Percentiles rank a stretch among this genome's conserved stretches.
Evolutionary conservation across 2,113 vertebrate genomes (phyloP).

Genomic region (Zootoca vivipara): DNA sequence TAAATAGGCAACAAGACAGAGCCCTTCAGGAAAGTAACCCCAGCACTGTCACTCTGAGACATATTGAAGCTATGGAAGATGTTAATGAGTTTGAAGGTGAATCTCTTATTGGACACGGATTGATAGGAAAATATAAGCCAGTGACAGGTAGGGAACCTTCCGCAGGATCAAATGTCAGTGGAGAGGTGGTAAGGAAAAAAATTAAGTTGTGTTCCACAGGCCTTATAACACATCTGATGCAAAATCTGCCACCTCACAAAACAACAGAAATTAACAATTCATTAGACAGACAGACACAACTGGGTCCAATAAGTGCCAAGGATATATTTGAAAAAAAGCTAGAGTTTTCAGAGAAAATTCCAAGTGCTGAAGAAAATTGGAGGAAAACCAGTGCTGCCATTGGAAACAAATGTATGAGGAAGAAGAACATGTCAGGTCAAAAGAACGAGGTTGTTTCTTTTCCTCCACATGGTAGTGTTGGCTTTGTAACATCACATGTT

Average conservation of each 20-base stretch:
- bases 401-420: slow-evolving; percentile 33
- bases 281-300: slow-evolving; percentile 59
- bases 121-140: slow-evolving; percentile 5
- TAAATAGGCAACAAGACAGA: slow-evolving; percentile 43
- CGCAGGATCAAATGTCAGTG: slow-evolving; percentile 11
- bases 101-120: slow-evolving; percentile 31
- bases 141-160: slow-evolving; percentile 25
- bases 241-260: slow-evolving; percentile 34
- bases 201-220: slow-evolving; percentile 62
- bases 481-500: neutral
- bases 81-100: slow-evolving; percentile 37
- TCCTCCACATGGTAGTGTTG: slow-evolving; percentile 23
- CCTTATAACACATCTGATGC: slow-evolving; percentile 49
- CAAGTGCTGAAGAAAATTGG: slow-evolving; percentile 40
- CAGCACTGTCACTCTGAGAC: neutral
- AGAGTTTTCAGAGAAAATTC: slow-evolving; percentile 23
- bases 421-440: slow-evolving; percentile 12
- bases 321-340: slow-evolving; percentile 59
- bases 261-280: slow-evolving; percentile 42
- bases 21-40: neutral
- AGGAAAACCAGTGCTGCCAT: slow-evolving; percentile 28
- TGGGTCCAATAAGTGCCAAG: slow-evolving; percentile 64
- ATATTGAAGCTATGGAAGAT: slow-evolving; percentile 29
- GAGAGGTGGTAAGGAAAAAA: slow-evolving; percentile 14
- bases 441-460: neutral